phyloP scores from a whole-genome alignment of 2,797 vertebrate species.

The Mus minutoides region DNA sequence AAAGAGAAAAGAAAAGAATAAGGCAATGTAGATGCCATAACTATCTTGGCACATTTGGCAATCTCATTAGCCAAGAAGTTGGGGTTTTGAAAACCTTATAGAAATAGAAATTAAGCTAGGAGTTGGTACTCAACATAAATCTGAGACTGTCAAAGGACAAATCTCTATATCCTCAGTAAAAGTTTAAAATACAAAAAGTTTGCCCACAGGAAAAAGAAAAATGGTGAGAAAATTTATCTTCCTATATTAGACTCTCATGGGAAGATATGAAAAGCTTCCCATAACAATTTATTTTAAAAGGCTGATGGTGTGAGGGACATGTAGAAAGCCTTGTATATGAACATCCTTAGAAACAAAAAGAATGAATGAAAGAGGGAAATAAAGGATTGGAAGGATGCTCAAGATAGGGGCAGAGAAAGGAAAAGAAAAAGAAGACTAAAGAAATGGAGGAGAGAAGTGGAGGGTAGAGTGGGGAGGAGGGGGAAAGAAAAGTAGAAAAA shows the following conservation, averaged over 20 bases:
- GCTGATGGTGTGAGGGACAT: background rate
- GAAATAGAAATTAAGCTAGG: constrained; percentile 8
- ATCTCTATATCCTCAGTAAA: background rate
- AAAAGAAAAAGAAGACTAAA: background rate
- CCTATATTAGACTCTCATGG: background rate
- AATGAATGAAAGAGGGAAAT: background rate
- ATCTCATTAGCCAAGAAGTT: constrained; percentile 8
- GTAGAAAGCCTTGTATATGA: background rate
- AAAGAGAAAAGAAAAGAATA: background rate
- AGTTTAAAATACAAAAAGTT: constrained; percentile 23
- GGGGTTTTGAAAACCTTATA: constrained; percentile 46
- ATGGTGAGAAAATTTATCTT: background rate
- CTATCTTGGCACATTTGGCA: constrained; percentile 14
- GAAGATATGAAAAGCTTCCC: constrained; percentile 37
- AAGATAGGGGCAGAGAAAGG: background rate
- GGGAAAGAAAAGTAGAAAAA: background rate
- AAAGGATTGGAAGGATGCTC: background rate
- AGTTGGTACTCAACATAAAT: constrained; percentile 23
- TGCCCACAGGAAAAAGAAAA: constrained; percentile 31
- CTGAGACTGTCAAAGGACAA: background rate
- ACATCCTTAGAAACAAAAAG: background rate
- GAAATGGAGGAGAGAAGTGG: background rate
- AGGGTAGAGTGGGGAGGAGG: background rate
- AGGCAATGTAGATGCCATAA: background rate
- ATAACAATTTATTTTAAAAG: constrained; percentile 33